These are phyloP conservation scores for Axinella damicornis DNA, from an alignment of 37 sponge, comb jelly and placozoan species.

Conservation along the genomic window DNA sequence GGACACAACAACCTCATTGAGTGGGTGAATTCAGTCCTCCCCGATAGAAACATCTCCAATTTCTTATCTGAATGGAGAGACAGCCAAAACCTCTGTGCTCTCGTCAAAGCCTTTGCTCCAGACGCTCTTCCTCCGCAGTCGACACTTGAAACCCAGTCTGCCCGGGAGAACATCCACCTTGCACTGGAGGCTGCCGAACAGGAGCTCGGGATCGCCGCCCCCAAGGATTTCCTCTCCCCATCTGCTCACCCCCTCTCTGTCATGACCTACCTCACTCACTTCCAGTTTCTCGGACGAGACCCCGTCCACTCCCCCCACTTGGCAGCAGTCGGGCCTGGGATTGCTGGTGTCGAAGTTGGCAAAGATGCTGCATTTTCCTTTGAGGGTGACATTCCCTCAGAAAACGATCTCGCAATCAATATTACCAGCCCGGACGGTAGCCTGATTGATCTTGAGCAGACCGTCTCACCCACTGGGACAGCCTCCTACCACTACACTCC, in stretches of 20 bases:
- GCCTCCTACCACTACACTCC: conserved; percentile 40
- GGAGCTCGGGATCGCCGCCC: conserved; percentile 24
- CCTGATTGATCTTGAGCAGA: not conserved
- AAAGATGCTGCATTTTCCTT: not conserved
- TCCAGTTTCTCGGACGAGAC: conserved; percentile 13
- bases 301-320: not conserved
- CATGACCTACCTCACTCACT: conserved; percentile 69
- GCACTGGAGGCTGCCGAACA: conserved; percentile 58
- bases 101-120: conserved; percentile 52
- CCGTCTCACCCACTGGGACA: not conserved
- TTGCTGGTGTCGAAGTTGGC: conserved; percentile 9
- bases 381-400: conserved; percentile 5
- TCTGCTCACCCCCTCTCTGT: conserved; percentile 46
- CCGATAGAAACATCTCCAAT: conserved; percentile 26
- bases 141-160: conserved; percentile 52
- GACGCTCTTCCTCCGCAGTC: conserved; percentile 44
- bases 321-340: conserved; percentile 21
- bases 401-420: not conserved
- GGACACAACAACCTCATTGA: conserved; percentile 54
- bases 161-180: conserved; percentile 35
- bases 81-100: conserved; percentile 56
- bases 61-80: conserved; percentile 61
- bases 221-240: conserved; percentile 57
- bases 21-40: conserved; percentile 25
- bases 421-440: conserved; percentile 38